Base-by-base conservation (phyloP, 2,113 vertebrate genomes). In the Lepus americanus region DNA sequence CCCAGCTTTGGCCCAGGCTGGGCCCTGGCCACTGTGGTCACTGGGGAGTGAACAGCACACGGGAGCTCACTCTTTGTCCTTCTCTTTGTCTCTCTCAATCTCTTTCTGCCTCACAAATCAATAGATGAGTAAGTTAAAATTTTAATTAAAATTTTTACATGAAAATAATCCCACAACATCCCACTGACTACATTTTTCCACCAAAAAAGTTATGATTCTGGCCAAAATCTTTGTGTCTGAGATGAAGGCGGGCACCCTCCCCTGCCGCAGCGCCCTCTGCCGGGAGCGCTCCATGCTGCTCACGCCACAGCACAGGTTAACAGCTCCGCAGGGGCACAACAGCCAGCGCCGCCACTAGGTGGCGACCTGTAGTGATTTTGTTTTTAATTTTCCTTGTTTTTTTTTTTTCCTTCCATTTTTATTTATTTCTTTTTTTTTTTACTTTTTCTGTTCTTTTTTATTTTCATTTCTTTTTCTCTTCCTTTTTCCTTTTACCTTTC, bases 391-490 rank as follows among this genome's bases (percentile, higher is more conserved):
- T 16, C 55, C 55, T 59, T 20, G 19, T 19, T 19, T 59, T 59
- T 19, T 19, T 59, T 59, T 59, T 59, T 59, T 59, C 3, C 55
- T 59, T 44, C 44, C 55, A 14, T 59, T 59, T 19, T 59, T 19
- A 59, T 59, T 16, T 14, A 6, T 55, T 55, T 90, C n/a, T 96
- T 77, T 27, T 20, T 82, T 31, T 63, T 49, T 92, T 64, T 36
- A 97, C 96, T 83, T 76, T 89, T 11, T 6, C 55, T 27, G 44
- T 29, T 64, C 31, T 36, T 84, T 19, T 36, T 4, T 59, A 33
- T 87, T 96, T 39, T 12, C 31, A 72, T 55, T 73, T n/a, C 94
- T 90, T 59, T 39, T 6, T 4, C 14, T 9, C 7, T 39, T 25
- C 27, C 27, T 16, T 19, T 14, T 29, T 4, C 23, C 25, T 33